Conservation (phyloP, 2,113 vertebrate species). For the Urocitellus parryii region DNA sequence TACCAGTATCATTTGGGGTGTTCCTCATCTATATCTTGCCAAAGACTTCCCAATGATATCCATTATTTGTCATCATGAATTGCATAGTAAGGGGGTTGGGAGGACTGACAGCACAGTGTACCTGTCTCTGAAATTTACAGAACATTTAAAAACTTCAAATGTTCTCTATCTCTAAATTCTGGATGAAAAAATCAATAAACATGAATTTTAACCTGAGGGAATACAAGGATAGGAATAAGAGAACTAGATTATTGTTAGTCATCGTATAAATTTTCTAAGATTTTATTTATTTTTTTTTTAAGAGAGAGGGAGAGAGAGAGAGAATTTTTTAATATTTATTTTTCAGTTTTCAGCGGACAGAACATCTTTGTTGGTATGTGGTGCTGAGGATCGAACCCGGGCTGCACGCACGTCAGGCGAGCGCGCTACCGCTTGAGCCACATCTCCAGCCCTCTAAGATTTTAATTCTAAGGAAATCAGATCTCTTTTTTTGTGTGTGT, state of each 20-base stretch:
- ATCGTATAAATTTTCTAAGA: not conserved
- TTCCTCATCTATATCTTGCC: not conserved
- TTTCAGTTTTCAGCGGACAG: too few relatives aligned
- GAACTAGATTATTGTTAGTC: not conserved
- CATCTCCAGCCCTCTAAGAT: too few relatives aligned
- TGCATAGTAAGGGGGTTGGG: not conserved
- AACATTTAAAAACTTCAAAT: slow-evolving; percentile 13
- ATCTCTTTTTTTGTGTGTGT: not conserved
- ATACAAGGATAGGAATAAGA: slow-evolving; percentile 18
- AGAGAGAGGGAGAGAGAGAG: too few relatives aligned
- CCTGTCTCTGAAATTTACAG: not conserved
- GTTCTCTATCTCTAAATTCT: not conserved
- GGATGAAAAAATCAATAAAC: slow-evolving; percentile 14
- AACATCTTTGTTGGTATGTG: too few relatives aligned
- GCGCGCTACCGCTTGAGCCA: too few relatives aligned
- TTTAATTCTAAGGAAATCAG: not conserved
- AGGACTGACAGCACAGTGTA: not conserved
- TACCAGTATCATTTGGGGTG: not conserved
- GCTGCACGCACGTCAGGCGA: too few relatives aligned
- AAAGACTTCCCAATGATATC: slow-evolving; percentile 7
- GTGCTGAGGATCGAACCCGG: too few relatives aligned
- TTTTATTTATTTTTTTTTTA: too few relatives aligned
- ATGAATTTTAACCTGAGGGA: slow-evolving; percentile 54
- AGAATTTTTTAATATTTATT: too few relatives aligned
- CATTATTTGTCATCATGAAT: not conserved